A percentile compares a stretch with the other conserved stretches of the same genome.
These are phyloP conservation scores for Megaceryle alcyon DNA, from an alignment of 2,797 vertebrate species.

Conservation along the genomic window DNA sequence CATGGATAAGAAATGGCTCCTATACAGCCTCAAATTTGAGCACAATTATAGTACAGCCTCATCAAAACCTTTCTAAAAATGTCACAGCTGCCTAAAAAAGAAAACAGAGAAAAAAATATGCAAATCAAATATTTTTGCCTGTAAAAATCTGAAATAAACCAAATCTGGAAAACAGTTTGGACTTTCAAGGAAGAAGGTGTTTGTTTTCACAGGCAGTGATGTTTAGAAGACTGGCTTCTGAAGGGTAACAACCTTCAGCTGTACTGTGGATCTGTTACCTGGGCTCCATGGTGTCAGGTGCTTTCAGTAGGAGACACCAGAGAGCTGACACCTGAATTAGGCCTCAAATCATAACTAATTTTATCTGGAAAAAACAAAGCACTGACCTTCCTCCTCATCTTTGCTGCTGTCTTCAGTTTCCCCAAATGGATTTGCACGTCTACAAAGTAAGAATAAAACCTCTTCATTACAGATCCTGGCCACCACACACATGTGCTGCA, in stretches of 20 bases:
- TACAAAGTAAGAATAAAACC: conserved; percentile 58
- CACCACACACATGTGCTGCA: neutral
- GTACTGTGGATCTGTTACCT: neutral
- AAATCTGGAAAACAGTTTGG: neutral
- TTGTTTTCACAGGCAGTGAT: neutral
- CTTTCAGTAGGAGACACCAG: neutral
- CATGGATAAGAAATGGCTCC: neutral
- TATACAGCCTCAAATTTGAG: neutral
- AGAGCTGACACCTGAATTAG: neutral
- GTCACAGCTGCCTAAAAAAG: neutral
- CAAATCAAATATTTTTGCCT: neutral
- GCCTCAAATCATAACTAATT: neutral
- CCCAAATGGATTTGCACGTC: conserved; percentile 96
- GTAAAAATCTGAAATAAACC: neutral
- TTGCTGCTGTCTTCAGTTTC: conserved; percentile 87
- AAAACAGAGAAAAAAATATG: neutral
- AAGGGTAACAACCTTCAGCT: neutral
- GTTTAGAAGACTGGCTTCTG: neutral
- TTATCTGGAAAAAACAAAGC: neutral
- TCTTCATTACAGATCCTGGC: neutral
- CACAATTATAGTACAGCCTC: neutral
- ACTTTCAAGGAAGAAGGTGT: neutral
- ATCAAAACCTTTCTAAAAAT: neutral
- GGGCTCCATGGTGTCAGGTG: neutral
- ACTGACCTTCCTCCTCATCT: conserved; percentile 83